Evolutionary conservation across 2,113 vertebrate species (phyloP).

Genomic region (Crotophaga sulcirostris): DNA sequence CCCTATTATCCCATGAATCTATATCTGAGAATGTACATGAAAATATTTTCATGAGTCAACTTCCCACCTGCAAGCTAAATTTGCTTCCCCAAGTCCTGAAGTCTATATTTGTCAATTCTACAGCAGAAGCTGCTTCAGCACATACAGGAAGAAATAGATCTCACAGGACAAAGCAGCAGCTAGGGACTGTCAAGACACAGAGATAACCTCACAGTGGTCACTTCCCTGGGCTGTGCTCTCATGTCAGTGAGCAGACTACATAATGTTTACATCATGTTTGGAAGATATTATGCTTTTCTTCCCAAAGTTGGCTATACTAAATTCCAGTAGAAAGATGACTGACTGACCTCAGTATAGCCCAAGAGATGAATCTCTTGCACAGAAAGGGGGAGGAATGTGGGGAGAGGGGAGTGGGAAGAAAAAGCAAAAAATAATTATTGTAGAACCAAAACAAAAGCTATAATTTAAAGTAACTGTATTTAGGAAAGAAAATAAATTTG

Average conservation of each 20-base stretch:
- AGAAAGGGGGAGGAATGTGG: fast-evolving
- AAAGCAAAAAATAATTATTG: not conserved
- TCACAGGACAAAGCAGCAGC: not conserved
- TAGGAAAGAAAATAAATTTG: not conserved
- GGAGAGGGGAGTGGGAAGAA: fast-evolving
- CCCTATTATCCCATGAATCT: not conserved
- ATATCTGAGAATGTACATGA: not conserved
- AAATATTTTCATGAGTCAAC: not conserved
- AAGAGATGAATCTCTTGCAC: not conserved
- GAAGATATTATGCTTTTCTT: not conserved
- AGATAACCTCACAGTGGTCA: not conserved
- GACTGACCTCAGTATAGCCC: not conserved
- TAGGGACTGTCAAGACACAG: not conserved
- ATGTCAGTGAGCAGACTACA: not conserved
- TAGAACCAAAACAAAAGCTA: not conserved
- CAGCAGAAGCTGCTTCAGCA: not conserved
- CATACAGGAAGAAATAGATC: not conserved
- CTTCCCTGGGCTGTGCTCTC: not conserved
- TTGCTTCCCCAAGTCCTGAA: not conserved
- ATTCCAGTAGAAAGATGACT: not conserved
- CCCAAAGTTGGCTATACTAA: not conserved
- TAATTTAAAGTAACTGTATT: not conserved
- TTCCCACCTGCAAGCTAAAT: not conserved
- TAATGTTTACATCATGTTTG: not conserved
- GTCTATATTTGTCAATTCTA: not conserved